Percentiles rank a stretch among this genome's conserved stretches.
Evolutionary conservation across 2,113 vertebrate species (phyloP).

Genomic region (Pterocles gutturalis): DNA sequence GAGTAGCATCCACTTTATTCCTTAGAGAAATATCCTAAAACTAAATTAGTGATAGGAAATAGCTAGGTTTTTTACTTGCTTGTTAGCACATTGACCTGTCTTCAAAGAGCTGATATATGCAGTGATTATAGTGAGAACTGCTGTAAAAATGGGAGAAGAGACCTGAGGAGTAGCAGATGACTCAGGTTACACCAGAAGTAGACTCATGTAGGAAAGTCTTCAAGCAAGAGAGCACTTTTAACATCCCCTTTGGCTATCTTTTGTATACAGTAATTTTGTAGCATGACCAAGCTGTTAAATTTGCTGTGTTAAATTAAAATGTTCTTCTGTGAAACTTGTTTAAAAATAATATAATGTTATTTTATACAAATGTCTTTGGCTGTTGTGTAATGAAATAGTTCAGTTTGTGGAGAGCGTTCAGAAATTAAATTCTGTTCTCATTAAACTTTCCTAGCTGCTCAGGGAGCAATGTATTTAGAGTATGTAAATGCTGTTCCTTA

Average conservation of each 20-base stretch:
- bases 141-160: neutral
- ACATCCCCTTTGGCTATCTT: constrained; percentile 67
- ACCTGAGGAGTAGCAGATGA: constrained; percentile 12
- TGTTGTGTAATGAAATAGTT: constrained; percentile 15
- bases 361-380: constrained; percentile 70
- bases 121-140: neutral
- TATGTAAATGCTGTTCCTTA: constrained; percentile 2
- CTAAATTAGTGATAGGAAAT: constrained; percentile 4
- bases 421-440: neutral
- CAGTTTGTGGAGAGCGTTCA: neutral
- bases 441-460: constrained; percentile 6
- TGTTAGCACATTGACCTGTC: neutral
- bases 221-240: constrained; percentile 74
- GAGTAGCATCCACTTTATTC: constrained; percentile 21
- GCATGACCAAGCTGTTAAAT: constrained; percentile 74
- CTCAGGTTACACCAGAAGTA: constrained; percentile 37
- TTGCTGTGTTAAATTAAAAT: constrained; percentile 76
- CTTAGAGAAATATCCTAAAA: constrained; percentile 9
- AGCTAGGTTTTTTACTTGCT: constrained; percentile 16
- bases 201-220: constrained; percentile 54
- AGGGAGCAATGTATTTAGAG: constrained; percentile 24
- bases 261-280: constrained; percentile 78
- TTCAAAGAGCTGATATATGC: constrained; percentile 15
- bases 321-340: constrained; percentile 77
- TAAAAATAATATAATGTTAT: constrained; percentile 78